These are phyloP conservation scores for Anolis carolinensis DNA, from an alignment of 2,113 vertebrate genomes.

Conservation along the genomic window DNA sequence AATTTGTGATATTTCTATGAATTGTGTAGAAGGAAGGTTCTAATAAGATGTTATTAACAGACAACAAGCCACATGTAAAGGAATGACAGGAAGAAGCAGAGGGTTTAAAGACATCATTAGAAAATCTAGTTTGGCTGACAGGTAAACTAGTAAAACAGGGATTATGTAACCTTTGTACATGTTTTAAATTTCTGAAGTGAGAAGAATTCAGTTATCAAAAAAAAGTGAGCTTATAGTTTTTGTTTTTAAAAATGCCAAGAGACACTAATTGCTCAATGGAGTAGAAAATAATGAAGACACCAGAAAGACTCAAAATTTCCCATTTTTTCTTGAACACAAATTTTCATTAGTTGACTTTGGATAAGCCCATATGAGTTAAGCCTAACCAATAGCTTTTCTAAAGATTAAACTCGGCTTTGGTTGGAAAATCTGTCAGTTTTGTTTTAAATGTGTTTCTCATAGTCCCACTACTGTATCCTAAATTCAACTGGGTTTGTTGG, in stretches of 20 bases:
- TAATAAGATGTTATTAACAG: slow-evolving; percentile 48
- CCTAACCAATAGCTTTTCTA: no score
- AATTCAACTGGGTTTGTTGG: no score
- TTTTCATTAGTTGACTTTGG: no score
- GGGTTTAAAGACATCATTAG: slow-evolving; percentile 49
- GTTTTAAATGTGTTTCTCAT: no score
- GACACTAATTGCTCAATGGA: background rate
- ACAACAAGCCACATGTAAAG: slow-evolving; percentile 23
- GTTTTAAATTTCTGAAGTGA: slow-evolving; percentile 58
- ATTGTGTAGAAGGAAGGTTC: slow-evolving; percentile 29
- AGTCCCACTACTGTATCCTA: no score
- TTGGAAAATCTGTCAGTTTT: no score
- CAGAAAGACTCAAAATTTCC: no score
- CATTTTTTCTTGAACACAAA: no score
- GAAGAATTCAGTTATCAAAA: slow-evolving; percentile 25
- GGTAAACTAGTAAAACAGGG: slow-evolving; percentile 49
- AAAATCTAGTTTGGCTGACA: slow-evolving; percentile 43
- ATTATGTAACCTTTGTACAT: slow-evolving; percentile 71
- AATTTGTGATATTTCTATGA: slow-evolving; percentile 19
- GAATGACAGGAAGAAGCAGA: slow-evolving; percentile 11
- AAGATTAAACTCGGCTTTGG: no score
- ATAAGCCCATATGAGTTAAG: no score
- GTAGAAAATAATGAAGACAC: no score
- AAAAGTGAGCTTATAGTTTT: background rate
- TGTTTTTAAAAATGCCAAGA: slow-evolving; percentile 36